Evolutionary conservation across 2,797 vertebrate species (phyloP).

Genomic region (Anguilla marmorata): DNA sequence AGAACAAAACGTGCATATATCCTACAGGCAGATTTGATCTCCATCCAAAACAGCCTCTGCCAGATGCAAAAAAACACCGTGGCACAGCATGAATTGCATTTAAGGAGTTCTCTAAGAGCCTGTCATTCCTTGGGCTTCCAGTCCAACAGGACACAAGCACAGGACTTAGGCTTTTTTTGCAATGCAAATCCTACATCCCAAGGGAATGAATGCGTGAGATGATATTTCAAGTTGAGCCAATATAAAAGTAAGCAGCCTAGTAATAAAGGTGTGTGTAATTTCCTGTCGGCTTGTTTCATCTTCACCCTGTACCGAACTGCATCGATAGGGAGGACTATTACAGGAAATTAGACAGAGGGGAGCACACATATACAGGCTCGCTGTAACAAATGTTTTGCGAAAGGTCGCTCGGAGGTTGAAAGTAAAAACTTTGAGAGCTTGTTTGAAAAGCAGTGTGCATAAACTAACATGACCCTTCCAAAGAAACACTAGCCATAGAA

Average conservation of each 20-base stretch:
- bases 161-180: constrained; percentile 18
- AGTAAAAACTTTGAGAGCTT: constrained; percentile 4
- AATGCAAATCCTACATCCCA: constrained; percentile 24
- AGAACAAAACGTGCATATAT: constrained; percentile 36
- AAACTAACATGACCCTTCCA: constrained; percentile 18
- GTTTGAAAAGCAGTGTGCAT: constrained; percentile 8
- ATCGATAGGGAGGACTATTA: constrained; percentile 18
- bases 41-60: neutral
- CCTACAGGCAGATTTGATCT: constrained; percentile 26
- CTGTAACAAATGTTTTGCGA: constrained; percentile 11
- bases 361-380: neutral
- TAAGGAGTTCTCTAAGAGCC: neutral
- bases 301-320: constrained; percentile 2
- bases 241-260: constrained; percentile 40
- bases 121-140: neutral
- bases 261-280: constrained; percentile 10
- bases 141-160: neutral
- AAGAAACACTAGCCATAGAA: neutral
- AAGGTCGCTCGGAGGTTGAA: constrained; percentile 13
- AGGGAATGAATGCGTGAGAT: constrained; percentile 42
- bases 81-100: constrained; percentile 23
- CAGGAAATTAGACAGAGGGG: constrained; percentile 25
- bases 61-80: constrained; percentile 20
- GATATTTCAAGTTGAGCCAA: constrained; percentile 34
- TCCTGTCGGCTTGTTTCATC: neutral